A percentile compares a stretch with the other conserved stretches of the same genome.
Conservation (phyloP, 2,113 vertebrate species). For the Podarcis muralis region DNA sequence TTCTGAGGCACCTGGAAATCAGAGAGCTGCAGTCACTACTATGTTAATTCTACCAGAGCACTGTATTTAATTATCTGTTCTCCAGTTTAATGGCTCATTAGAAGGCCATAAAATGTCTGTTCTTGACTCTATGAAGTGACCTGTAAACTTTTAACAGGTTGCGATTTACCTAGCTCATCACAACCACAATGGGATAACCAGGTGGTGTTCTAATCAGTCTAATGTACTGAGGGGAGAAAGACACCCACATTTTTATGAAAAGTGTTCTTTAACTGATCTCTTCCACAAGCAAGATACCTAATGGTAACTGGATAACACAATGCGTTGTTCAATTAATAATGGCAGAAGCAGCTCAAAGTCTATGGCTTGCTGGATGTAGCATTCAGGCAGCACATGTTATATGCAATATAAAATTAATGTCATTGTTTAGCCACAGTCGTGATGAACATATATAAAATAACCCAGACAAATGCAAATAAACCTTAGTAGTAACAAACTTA, state of each 20-base stretch:
- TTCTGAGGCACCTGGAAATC: slow-evolving; percentile 82
- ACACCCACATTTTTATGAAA: slow-evolving; percentile 19
- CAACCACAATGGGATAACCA: slow-evolving; percentile 57
- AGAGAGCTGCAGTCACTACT: slow-evolving; percentile 81
- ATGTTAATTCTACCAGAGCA: slow-evolving; percentile 49
- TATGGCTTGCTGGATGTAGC: slow-evolving; percentile 39
- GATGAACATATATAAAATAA: background rate
- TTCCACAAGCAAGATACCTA: background rate
- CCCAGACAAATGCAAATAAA: slow-evolving; percentile 3
- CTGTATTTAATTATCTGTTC: slow-evolving; percentile 74
- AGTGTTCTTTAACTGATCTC: slow-evolving; percentile 24
- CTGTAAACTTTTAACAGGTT: slow-evolving; percentile 66
- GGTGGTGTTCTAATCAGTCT: slow-evolving; percentile 41
- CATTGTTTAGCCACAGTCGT: background rate
- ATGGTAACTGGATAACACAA: slow-evolving; percentile 48
- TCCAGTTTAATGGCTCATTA: slow-evolving; percentile 74
- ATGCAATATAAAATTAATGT: background rate
- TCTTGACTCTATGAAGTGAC: slow-evolving; percentile 71
- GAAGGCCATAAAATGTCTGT: slow-evolving; percentile 69
- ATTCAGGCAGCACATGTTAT: slow-evolving; percentile 8
- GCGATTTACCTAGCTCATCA: slow-evolving; percentile 69
- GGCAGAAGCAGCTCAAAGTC: slow-evolving; percentile 63
- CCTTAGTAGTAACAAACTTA: background rate
- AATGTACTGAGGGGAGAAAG: background rate
- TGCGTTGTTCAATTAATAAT: slow-evolving; percentile 68